Evolutionary conservation across 1,140 invertebrate species (phyloP).

Genomic region (Aricia agestis): DNA sequence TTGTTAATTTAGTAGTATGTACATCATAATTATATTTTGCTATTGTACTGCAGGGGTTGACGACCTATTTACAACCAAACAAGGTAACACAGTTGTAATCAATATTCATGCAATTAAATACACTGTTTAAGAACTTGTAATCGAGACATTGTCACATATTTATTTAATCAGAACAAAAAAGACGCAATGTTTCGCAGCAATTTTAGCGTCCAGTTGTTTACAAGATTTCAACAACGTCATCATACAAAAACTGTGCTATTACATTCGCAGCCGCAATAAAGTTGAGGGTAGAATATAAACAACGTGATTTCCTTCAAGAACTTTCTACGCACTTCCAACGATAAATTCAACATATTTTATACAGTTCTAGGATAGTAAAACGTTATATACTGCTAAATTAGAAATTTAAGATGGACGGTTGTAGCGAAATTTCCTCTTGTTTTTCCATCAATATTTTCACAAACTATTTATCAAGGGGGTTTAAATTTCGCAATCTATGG

Average conservation of each 20-base stretch:
- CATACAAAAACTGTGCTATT: conserved; percentile 54
- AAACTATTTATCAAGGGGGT: neutral
- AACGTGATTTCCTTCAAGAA: conserved; percentile 33
- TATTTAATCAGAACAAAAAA: neutral
- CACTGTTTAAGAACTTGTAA: neutral
- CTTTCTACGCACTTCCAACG: neutral
- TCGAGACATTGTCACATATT: neutral
- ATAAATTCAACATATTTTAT: neutral
- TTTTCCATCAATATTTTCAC: neutral
- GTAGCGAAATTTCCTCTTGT: neutral
- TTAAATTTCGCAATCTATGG: neutral
- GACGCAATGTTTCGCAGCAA: neutral
- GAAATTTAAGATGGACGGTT: conserved; percentile 13
- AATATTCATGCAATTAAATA: neutral
- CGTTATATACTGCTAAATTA: neutral
- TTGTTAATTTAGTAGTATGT: too few species aligned
- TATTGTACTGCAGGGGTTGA: neutral
- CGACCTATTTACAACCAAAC: neutral
- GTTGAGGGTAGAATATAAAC: conserved; percentile 54
- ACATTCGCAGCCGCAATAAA: conserved; percentile 31
- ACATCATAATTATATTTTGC: neutral
- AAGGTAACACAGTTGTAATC: neutral
- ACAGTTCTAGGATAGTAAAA: neutral
- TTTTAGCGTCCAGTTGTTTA: conserved; percentile 38
- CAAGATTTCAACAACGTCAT: conserved; percentile 63